Base-by-base conservation (phyloP, 53 echinoderm and acorn worm genomes). In the Echinometra lucunter region DNA sequence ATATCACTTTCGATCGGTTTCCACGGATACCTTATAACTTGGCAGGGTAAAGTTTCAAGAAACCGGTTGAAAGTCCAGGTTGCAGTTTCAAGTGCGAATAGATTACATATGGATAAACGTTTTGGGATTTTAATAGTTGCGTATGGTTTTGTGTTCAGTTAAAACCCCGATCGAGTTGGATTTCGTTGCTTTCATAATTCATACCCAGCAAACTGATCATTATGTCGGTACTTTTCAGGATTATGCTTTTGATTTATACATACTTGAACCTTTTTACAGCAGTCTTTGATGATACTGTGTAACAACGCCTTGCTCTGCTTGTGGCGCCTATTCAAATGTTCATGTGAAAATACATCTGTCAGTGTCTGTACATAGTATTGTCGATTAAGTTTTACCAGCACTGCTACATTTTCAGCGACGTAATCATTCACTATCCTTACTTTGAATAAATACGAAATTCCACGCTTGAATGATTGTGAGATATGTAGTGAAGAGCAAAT, bases 41-140 rank as follows among this genome's bases (percentile, higher is more conserved):
- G 56, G 57, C 30, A 53, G 56, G 88, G 88, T 53, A 88, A 3
- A 18, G 25, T 88, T 88, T 88, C 88, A n/a, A 16, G 5, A 1
- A 56, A 35, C 18, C 32, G 56, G 88, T 88, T 55, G 88, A 57
- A 88, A 88, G 88, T 88, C 88, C 57, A 56, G 17, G 57, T 56
- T 57, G 56, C 16, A 88, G 81, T 81, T 81, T 81, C 72, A 15
- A 72, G 2, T 53, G 9, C 8, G 5, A 53, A 53, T 53, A 53
- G 0, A 53, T 53, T 13, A 53, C 53, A 53, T 13, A 53, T 72
- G 15, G 72, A 30, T 72, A 16, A 72, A 30, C 6, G 72, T 2
- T 72, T 15, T 63, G 63, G 21, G 63, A 6, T 27, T 63, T 63
- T 4, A 23, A 0, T 72, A n/a, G 28, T 53, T 32, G 72, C 72